A percentile compares a stretch with the other conserved stretches of the same genome.
phyloP scores from a whole-genome alignment of 2,113 vertebrate species.

The Mugil cephalus region DNA sequence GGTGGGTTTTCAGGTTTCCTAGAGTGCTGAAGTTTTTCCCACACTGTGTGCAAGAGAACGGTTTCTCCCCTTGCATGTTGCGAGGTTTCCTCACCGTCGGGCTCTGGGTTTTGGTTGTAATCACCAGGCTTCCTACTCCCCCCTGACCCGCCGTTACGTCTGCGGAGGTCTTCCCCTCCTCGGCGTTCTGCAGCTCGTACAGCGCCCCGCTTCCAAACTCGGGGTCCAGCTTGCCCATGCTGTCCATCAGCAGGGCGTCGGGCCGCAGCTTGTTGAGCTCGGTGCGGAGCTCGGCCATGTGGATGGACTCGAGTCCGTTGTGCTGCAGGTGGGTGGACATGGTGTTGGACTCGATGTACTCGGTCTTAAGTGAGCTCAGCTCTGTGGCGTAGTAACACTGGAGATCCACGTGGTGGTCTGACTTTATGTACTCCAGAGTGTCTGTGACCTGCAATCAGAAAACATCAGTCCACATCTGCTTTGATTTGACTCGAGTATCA shows the following conservation, averaged over 20 bases:
- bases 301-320: slow-evolving; percentile 86
- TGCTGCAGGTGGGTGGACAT: slow-evolving; percentile 73
- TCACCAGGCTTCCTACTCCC: not conserved
- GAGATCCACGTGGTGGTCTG: slow-evolving; percentile 84
- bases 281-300: slow-evolving; percentile 86
- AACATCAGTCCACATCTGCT: not conserved
- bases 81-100: slow-evolving; percentile 78
- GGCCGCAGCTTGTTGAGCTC: slow-evolving; percentile 86
- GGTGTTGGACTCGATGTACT: slow-evolving; percentile 73
- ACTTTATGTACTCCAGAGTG: slow-evolving; percentile 86
- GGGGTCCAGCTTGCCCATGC: slow-evolving; percentile 74
- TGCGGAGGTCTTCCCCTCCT: slow-evolving; percentile 40
- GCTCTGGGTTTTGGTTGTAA: slow-evolving; percentile 65
- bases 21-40: slow-evolving; percentile 86
- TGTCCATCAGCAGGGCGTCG: slow-evolving; percentile 75
- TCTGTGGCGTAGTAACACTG: slow-evolving; percentile 85
- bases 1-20: slow-evolving; percentile 87
- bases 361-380: slow-evolving; percentile 72
- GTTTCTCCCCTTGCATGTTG: slow-evolving; percentile 83
- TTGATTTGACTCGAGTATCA: no score
- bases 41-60: slow-evolving; percentile 85
- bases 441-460: slow-evolving; percentile 76
- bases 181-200: slow-evolving; percentile 73
- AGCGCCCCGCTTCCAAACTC: slow-evolving; percentile 69
- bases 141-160: not conserved